Evolutionary conservation across 2,797 vertebrate genomes (phyloP).

Genomic region (Takifugu ocellatus): DNA sequence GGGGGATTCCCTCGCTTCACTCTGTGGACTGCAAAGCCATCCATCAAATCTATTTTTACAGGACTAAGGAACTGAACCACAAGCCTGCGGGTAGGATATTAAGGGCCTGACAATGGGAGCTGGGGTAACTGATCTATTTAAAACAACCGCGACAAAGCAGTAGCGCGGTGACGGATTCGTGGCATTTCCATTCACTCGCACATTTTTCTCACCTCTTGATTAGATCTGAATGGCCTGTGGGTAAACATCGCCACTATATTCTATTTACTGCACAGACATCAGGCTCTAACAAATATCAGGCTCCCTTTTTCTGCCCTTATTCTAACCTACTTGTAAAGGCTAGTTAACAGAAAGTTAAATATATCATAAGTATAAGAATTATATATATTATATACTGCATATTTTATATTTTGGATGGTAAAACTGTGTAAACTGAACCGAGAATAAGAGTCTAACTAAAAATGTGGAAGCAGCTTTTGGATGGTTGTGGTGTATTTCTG

Average conservation of each 20-base stretch:
- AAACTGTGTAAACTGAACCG: too few relatives aligned
- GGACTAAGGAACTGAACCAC: conserved; percentile 62
- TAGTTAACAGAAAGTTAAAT: conserved; percentile 14
- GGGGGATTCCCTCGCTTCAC: conserved; percentile 61
- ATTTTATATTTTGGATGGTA: too few relatives aligned
- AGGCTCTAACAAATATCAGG: conserved; percentile 12
- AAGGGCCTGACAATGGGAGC: conserved; percentile 57
- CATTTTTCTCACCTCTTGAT: conserved; percentile 59
- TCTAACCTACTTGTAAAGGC: conserved; percentile 32
- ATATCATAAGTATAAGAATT: conserved; percentile 20
- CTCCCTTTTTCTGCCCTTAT: conserved; percentile 18
- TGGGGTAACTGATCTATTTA: conserved; percentile 65
- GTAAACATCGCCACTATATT: conserved; percentile 51
- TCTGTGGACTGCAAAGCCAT: conserved; percentile 57
- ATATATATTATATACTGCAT: too few relatives aligned
- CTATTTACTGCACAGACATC: conserved; percentile 42
- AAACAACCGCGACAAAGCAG: conserved; percentile 43
- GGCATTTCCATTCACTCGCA: conserved; percentile 60
- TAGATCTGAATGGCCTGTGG: conserved; percentile 54
- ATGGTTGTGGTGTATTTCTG: too few relatives aligned
- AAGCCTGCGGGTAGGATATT: conserved; percentile 60
- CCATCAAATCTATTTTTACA: conserved; percentile 67
- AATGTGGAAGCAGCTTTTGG: too few relatives aligned
- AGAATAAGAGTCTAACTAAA: too few relatives aligned
- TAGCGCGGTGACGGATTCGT: conserved; percentile 51